Evolutionary conservation across 2,797 vertebrate genomes (phyloP).

Genomic region (Tamandua tetradactyla): DNA sequence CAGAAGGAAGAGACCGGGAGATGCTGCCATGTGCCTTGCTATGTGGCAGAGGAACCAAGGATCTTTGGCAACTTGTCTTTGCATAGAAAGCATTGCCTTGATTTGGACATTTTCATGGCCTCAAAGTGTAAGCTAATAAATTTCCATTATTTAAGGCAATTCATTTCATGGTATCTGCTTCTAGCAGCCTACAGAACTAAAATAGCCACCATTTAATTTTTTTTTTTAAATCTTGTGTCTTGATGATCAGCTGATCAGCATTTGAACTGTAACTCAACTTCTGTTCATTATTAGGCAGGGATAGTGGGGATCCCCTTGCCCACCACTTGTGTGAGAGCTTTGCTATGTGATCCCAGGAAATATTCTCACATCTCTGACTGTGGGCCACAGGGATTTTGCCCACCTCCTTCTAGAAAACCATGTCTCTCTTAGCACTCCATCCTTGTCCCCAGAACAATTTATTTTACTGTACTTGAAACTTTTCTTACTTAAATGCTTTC

Average conservation of each 20-base stretch:
- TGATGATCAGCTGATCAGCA: background rate
- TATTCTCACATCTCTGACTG: background rate
- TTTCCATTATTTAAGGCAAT: no score
- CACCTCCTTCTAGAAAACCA: background rate
- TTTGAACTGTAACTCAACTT: background rate
- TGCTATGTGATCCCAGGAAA: background rate
- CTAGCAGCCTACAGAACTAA: no score
- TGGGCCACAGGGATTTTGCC: background rate
- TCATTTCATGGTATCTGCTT: no score
- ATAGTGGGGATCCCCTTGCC: background rate
- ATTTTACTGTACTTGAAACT: background rate
- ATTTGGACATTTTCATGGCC: no score
- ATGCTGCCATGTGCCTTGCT: no score
- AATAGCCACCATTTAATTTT: background rate
- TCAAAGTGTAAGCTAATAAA: no score
- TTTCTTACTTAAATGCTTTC: background rate
- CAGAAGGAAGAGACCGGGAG: no score
- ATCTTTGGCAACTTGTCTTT: no score
- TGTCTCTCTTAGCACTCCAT: background rate
- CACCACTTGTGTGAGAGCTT: background rate
- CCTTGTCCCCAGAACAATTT: background rate
- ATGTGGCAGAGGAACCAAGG: no score
- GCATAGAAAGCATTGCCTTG: no score
- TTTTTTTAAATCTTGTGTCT: background rate
- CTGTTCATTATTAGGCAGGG: background rate